Base-by-base conservation (phyloP, 2,113 vertebrate species). In the Haemorhous mexicanus region DNA sequence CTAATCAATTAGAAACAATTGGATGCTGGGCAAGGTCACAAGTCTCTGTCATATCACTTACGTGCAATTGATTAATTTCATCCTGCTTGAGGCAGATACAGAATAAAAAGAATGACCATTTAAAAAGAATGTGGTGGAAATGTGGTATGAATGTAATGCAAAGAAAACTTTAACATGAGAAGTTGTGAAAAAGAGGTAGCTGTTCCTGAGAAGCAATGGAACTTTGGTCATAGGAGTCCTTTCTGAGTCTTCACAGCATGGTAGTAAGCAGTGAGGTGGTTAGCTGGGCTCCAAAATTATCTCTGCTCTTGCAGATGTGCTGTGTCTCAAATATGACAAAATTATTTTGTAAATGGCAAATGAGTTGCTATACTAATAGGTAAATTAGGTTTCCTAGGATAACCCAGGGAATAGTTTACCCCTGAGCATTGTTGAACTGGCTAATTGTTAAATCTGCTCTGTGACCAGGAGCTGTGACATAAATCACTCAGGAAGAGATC, bases 1-100 rank as follows among this genome's bases (percentile, higher is more conserved):
- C 91, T 95, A 93, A 96, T 95, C 91, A 96, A 94, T 96, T 95
- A 96, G 80, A 64, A 89, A 96, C 96, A 96, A 95, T 96, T 96
- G 96, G 93, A 96, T 94, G 96, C 90, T 93, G 94, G 95, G 95
- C 92, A 93, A 66, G 85, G 88, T 95, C 95, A 84, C 88, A 96
- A 96, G 83, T 78, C 91, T 82, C 6, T 94, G 95, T 90, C 91
- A 66, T 87, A 83, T 90, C 94, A 90, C 83, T 94, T 94, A 93
- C 4, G 79, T 93, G 92, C 85, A 95, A 59, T 76, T 95, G 96
- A 97, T 96, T 95, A 88, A 96, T 97, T 95, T 95, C 94, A 94
- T 95, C 96, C 94, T 95, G 85, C 53, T 92, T 89, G 80, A 93
- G 89, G 90, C 93, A 96, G 95, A 95, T 95, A 96, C 49, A 30